phyloP scores from a whole-genome alignment of 2,797 vertebrate genomes.

The Corythornis leucogaster region DNA sequence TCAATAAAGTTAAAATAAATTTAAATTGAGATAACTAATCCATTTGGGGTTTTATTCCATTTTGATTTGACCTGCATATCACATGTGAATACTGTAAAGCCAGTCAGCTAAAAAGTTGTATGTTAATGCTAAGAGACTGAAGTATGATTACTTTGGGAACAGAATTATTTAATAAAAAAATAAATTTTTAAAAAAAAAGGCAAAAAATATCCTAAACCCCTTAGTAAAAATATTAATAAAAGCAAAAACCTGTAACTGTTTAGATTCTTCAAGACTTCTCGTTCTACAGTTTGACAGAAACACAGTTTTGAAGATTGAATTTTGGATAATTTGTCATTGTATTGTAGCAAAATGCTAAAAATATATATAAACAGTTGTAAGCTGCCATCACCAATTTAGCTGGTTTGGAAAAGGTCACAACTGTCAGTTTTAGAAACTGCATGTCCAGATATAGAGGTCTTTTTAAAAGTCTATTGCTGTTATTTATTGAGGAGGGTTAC shows the following conservation, averaged over 20 bases:
- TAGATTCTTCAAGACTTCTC: not conserved
- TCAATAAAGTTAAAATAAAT: slow-evolving; percentile 75
- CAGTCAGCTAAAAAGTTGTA: slow-evolving; percentile 72
- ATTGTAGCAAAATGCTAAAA: not conserved
- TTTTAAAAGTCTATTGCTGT: slow-evolving; percentile 12
- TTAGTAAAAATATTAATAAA: slow-evolving; percentile 32
- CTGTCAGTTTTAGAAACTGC: slow-evolving; percentile 47
- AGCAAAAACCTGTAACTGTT: slow-evolving; percentile 11
- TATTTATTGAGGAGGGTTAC: slow-evolving; percentile 41
- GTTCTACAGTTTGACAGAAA: slow-evolving; percentile 20
- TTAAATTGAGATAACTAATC: slow-evolving; percentile 69
- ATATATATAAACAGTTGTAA: slow-evolving; percentile 37
- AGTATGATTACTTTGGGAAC: slow-evolving; percentile 46
- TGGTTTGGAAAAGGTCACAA: slow-evolving; percentile 39
- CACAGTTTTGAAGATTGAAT: slow-evolving; percentile 37
- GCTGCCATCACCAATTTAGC: slow-evolving; percentile 13
- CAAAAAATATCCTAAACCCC: not conserved
- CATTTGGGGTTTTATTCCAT: slow-evolving; percentile 65
- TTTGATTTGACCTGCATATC: slow-evolving; percentile 67
- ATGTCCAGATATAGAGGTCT: slow-evolving; percentile 14
- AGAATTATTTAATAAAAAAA: slow-evolving; percentile 16
- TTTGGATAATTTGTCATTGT: slow-evolving; percentile 34
- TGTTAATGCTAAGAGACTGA: slow-evolving; percentile 61
- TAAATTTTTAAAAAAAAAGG: not conserved
- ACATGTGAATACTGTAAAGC: slow-evolving; percentile 60